phyloP scores from a whole-genome alignment of 2,797 vertebrate genomes.

The Crenuchus spilurus region DNA sequence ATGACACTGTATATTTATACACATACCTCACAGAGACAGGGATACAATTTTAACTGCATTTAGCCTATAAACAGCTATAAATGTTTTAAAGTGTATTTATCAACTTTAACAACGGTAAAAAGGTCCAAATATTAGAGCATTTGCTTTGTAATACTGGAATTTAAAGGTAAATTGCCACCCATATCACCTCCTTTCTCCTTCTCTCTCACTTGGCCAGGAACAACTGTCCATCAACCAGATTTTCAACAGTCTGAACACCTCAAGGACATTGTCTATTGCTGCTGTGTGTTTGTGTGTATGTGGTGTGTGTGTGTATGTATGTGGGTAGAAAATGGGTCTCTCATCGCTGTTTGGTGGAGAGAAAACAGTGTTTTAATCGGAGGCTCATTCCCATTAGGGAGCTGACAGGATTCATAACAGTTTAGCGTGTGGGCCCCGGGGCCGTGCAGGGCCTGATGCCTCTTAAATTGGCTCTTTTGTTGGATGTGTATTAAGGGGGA shows the following conservation, averaged over 20 bases:
- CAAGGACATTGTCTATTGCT: conserved; percentile 32
- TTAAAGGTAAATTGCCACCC: not conserved
- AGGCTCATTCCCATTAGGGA: conserved; percentile 62
- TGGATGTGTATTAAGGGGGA: conserved; percentile 64
- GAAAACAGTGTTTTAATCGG: conserved; percentile 64
- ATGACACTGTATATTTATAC: no score
- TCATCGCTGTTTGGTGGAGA: conserved; percentile 51
- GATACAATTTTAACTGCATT: no score
- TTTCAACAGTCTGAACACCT: conserved; percentile 25
- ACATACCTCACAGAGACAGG: no score
- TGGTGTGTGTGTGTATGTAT: conserved; percentile 31
- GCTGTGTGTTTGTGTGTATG: not conserved
- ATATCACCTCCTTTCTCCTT: not conserved
- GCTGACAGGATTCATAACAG: conserved; percentile 64
- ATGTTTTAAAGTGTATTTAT: conserved; percentile 11
- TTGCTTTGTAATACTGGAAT: not conserved
- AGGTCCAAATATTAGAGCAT: no score
- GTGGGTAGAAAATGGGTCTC: conserved; percentile 51
- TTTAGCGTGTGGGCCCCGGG: conserved; percentile 52
- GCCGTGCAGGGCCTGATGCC: conserved; percentile 59
- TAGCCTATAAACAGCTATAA: not conserved
- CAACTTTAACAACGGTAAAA: not conserved
- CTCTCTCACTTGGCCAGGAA: conserved; percentile 3
- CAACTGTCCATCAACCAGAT: conserved; percentile 34
- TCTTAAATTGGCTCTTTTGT: conserved; percentile 64